Evolutionary conservation across 2,113 vertebrate genomes (phyloP).

Genomic region (Pachycephala philippinensis): DNA sequence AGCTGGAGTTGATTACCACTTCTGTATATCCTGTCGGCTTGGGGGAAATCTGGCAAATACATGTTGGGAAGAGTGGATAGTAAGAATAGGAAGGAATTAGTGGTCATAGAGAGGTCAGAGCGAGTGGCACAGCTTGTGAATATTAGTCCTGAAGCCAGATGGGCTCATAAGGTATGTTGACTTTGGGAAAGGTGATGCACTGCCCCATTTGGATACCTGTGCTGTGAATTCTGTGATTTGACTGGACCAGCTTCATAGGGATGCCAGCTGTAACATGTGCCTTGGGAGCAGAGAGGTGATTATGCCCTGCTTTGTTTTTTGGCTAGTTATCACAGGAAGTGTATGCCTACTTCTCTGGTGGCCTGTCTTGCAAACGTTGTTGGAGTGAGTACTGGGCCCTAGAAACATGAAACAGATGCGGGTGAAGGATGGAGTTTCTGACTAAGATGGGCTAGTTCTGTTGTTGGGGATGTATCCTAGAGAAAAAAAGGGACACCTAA

Average conservation of each 20-base stretch:
- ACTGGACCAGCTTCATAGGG: neutral
- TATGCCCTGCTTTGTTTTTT: neutral
- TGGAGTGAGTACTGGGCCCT: neutral
- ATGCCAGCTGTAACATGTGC: neutral
- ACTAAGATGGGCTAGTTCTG: neutral
- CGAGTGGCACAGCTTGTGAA: neutral
- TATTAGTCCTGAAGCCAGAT: neutral
- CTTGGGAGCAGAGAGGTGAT: neutral
- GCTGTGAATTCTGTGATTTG: neutral
- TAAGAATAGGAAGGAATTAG: slow-evolving; percentile 12
- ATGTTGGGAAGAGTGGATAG: neutral
- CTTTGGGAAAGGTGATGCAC: neutral
- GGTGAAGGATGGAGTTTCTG: neutral
- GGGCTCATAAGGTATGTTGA: neutral
- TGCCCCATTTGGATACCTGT: neutral
- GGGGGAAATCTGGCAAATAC: slow-evolving; percentile 30
- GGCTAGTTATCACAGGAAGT: neutral
- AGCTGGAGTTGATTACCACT: slow-evolving; percentile 18
- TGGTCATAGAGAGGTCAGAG: slow-evolving; percentile 1
- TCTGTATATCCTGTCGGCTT: neutral
- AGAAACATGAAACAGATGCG: neutral
- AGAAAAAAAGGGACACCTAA: neutral
- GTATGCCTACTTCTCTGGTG: neutral
- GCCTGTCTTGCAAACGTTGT: neutral
- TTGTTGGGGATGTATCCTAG: neutral